Conservation (phyloP, 1,140 invertebrate species). For the Patella vulgata region DNA sequence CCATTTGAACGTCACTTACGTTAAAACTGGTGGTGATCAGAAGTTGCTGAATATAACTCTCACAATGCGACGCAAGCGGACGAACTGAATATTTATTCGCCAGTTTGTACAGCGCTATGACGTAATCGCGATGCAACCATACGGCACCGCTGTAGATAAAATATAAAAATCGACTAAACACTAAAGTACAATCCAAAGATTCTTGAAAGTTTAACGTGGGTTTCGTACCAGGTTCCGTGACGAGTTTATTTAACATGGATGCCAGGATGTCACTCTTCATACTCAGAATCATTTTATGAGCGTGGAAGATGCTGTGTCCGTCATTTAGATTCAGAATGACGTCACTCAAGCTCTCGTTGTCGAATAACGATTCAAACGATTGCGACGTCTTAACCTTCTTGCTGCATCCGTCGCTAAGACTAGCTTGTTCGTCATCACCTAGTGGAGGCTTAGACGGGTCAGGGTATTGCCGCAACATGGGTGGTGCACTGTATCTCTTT, state of each 20-base stretch:
- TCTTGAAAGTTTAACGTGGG: slow-evolving; percentile 51
- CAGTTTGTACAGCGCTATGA: slow-evolving; percentile 52
- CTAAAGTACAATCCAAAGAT: slow-evolving; percentile 46
- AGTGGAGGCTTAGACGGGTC: slow-evolving; percentile 48
- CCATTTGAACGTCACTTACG: too few relatives aligned
- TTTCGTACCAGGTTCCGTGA: slow-evolving; percentile 8
- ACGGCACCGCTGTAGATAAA: slow-evolving; percentile 62
- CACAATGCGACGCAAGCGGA: slow-evolving; percentile 51
- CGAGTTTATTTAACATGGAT: slow-evolving; percentile 41
- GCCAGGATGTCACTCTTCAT: slow-evolving; percentile 59
- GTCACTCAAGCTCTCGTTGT: slow-evolving; percentile 56
- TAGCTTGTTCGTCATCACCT: slow-evolving; percentile 31
- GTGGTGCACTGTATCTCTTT: slow-evolving; percentile 37
- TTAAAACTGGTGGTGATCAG: slow-evolving; percentile 43
- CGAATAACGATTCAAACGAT: slow-evolving; percentile 57
- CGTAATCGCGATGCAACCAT: slow-evolving; percentile 61
- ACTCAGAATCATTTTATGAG: slow-evolving; percentile 57
- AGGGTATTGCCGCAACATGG: slow-evolving; percentile 40
- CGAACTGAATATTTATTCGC: slow-evolving; percentile 53
- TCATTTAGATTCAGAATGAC: slow-evolving; percentile 52
- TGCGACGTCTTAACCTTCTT: slow-evolving; percentile 57
- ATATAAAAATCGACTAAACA: slow-evolving; percentile 60
- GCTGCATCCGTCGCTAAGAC: slow-evolving; percentile 28
- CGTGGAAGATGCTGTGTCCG: slow-evolving; percentile 53
- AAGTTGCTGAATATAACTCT: slow-evolving; percentile 57